These are phyloP conservation scores for Diglossa cyanea DNA, from an alignment of 2,797 vertebrate genomes.

Conservation along the genomic window DNA sequence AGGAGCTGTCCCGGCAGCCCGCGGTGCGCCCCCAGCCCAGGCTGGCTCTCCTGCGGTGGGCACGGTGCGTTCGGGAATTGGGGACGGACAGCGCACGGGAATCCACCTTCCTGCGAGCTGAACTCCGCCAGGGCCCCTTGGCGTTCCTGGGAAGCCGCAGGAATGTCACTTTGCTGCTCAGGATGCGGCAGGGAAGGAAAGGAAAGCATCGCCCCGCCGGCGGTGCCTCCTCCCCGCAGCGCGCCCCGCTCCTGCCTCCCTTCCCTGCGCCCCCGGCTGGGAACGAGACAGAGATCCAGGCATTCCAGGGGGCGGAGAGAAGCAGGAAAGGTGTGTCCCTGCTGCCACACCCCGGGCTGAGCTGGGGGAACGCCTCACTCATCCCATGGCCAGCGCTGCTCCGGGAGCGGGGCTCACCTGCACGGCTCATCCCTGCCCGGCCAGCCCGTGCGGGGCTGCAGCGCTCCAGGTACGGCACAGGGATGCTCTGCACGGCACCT, in stretches of 20 bases:
- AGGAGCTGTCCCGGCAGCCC: neutral
- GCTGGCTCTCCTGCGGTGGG: neutral
- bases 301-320: slow-evolving; percentile 37
- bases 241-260: neutral
- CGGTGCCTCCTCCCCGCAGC: neutral
- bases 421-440: neutral
- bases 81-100: neutral
- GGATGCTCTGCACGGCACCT: too few species aligned
- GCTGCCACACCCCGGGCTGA: neutral
- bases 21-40: neutral
- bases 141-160: fast-evolving
- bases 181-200: neutral
- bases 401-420: neutral
- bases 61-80: fast-evolving
- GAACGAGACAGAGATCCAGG: neutral
- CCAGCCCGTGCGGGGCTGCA: neutral
- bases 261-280: neutral
- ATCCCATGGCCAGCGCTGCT: neutral
- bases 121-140: neutral
- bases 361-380: neutral
- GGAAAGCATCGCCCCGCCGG: neutral
- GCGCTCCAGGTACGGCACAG: neutral
- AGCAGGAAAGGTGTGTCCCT: slow-evolving; percentile 31
- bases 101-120: neutral
- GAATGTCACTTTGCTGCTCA: neutral